phyloP scores from a whole-genome alignment of 2,113 vertebrate genomes.

The Furnarius figulus region DNA sequence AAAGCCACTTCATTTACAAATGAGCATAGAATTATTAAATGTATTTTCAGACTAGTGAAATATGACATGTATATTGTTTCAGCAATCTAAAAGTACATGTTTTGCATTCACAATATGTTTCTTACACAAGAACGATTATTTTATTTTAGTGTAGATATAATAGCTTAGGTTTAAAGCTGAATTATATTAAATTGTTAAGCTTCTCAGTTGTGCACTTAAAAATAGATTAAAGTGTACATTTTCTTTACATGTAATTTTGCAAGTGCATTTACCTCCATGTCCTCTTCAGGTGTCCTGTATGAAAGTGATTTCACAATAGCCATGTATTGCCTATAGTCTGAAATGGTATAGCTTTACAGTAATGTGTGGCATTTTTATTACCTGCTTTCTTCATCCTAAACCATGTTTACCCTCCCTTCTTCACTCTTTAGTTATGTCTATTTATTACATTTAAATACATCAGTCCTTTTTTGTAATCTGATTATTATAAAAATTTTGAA shows the following conservation, averaged over 20 bases:
- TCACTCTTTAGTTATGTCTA: background rate
- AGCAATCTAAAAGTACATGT: background rate
- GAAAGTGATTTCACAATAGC: background rate
- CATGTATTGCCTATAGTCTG: background rate
- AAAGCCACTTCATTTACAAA: background rate
- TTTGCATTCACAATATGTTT: background rate
- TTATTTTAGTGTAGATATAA: background rate
- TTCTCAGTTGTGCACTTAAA: background rate
- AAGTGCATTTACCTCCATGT: background rate
- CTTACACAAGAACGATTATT: background rate
- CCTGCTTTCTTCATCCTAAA: background rate
- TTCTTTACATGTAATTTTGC: background rate
- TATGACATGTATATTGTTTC: background rate
- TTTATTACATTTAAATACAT: background rate
- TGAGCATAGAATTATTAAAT: background rate
- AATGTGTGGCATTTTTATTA: background rate
- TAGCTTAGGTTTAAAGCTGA: background rate
- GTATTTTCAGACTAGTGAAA: background rate
- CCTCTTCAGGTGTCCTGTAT: background rate
- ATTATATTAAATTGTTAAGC: background rate
- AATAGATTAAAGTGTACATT: background rate
- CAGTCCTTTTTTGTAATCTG: background rate
- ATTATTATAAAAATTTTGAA: background rate
- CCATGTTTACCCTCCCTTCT: background rate
- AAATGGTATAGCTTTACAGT: background rate